Conservation (phyloP, 2,113 vertebrate genomes). For the Barbus barbus region DNA sequence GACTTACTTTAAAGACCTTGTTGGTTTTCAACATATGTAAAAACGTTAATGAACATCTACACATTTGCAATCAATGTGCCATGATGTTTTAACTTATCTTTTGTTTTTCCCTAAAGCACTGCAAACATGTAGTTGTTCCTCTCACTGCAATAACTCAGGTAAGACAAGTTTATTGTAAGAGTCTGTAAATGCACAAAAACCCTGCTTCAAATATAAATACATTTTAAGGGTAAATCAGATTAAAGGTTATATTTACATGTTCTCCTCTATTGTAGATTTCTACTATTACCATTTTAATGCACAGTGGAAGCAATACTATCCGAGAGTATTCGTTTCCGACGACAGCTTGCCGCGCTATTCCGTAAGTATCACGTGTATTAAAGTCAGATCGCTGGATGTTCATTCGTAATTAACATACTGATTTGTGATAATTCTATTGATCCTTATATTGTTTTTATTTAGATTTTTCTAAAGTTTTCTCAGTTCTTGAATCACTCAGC, state of each 20-base stretch:
- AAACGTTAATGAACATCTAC: not conserved
- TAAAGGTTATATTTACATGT: not conserved
- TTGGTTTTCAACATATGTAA: no score
- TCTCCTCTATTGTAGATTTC: not conserved
- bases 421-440: not conserved
- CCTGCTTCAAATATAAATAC: not conserved
- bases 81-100: not conserved
- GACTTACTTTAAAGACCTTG: not conserved
- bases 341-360: no score
- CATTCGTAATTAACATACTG: not conserved
- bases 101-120: conserved; percentile 31
- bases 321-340: no score
- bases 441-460: not conserved
- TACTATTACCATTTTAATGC: not conserved
- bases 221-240: not conserved
- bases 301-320: no score
- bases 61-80: not conserved
- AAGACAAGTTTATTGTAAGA: conserved; percentile 18
- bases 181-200: not conserved
- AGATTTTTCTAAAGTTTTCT: not conserved
- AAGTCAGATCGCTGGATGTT: not conserved
- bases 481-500: not conserved
- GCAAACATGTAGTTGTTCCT: conserved; percentile 58
- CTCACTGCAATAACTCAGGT: conserved; percentile 65
- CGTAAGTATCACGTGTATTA: not conserved